Conservation (phyloP, 2,797 vertebrate species). For the Clarias platycephalus region DNA sequence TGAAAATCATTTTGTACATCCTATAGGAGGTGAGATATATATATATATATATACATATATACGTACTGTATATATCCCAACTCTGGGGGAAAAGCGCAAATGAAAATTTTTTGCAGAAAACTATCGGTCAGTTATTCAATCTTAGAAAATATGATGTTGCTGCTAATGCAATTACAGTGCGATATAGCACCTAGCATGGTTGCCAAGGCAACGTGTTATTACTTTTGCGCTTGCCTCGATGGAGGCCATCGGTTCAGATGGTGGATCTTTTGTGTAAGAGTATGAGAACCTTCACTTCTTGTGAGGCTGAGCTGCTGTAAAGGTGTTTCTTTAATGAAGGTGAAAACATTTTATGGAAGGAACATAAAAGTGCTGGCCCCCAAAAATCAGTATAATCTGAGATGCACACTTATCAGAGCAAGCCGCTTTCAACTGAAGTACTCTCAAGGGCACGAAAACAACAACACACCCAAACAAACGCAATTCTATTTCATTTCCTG, state of each 20-base stretch:
- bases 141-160: slow-evolving; percentile 44
- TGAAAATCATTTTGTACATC: slow-evolving; percentile 37
- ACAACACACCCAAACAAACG: slow-evolving; percentile 18
- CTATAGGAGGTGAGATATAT: neutral
- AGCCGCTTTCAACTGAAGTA: slow-evolving; percentile 23
- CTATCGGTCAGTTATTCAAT: slow-evolving; percentile 45
- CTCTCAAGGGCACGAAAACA: neutral
- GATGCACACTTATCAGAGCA: slow-evolving; percentile 14
- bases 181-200: slow-evolving; percentile 49
- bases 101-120: slow-evolving; percentile 53
- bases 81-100: slow-evolving; percentile 44
- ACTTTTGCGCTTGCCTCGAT: slow-evolving; percentile 45
- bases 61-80: slow-evolving; percentile 15
- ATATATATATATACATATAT: too few relatives aligned
- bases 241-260: slow-evolving; percentile 43
- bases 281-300: slow-evolving; percentile 22
- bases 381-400: slow-evolving; percentile 34
- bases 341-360: slow-evolving; percentile 5
- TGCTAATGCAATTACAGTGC: slow-evolving; percentile 49
- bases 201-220: slow-evolving; percentile 56
- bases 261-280: slow-evolving; percentile 31
- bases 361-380: slow-evolving; percentile 11
- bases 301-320: neutral
- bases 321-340: neutral
- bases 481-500: neutral